Evolutionary conservation across 2,888 invertebrate genomes (phyloP).

Genomic region (Limnephilus marmoratus): DNA sequence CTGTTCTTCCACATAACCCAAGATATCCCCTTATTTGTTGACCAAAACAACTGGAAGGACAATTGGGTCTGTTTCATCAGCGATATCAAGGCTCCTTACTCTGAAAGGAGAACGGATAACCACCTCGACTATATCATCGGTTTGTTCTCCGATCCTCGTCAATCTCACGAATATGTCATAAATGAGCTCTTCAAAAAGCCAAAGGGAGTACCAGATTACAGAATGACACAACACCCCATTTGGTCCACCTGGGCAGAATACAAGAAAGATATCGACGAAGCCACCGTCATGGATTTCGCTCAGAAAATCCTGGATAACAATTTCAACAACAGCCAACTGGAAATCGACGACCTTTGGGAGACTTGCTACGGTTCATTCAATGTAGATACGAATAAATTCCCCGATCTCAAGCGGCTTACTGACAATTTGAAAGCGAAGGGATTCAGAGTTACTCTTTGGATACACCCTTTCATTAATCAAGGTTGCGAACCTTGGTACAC

Average conservation of each 20-base stretch:
- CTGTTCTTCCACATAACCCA: slow-evolving; percentile 80
- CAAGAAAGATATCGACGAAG: slow-evolving; percentile 76
- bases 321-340: slow-evolving; percentile 77
- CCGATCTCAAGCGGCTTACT: slow-evolving; percentile 76
- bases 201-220: slow-evolving; percentile 76
- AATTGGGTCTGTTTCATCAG: slow-evolving; percentile 77
- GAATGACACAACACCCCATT: slow-evolving; percentile 79
- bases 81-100: slow-evolving; percentile 74
- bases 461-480: slow-evolving; percentile 81
- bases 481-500: slow-evolving; percentile 77
- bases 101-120: slow-evolving; percentile 71
- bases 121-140: slow-evolving; percentile 79
- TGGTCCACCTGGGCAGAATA: slow-evolving; percentile 84
- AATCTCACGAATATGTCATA: slow-evolving; percentile 80
- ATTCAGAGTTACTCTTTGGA: slow-evolving; percentile 80
- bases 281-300: slow-evolving; percentile 75
- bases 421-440: slow-evolving; percentile 72
- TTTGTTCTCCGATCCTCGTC: slow-evolving; percentile 77
- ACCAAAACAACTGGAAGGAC: slow-evolving; percentile 77
- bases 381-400: slow-evolving; percentile 76
- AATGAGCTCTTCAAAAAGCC: slow-evolving; percentile 80
- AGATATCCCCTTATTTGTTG: slow-evolving; percentile 81
- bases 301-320: slow-evolving; percentile 75
- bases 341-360: slow-evolving; percentile 84
- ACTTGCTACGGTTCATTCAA: slow-evolving; percentile 80